Conservation (phyloP, 1,140 invertebrate species). For the Dendrolimus kikuchii region DNA sequence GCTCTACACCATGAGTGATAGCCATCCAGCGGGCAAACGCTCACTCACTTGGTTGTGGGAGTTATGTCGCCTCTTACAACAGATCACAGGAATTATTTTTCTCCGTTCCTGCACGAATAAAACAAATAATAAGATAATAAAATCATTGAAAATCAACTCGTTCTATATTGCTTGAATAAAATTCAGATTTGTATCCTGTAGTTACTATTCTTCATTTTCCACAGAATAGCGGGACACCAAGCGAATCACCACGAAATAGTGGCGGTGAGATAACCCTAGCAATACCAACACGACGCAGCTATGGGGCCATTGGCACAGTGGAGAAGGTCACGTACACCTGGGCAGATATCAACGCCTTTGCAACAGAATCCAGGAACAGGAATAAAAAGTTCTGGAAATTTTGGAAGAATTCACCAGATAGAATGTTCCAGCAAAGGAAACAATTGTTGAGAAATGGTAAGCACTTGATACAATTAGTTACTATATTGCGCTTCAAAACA, state of each 20-base stretch:
- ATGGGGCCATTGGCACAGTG: conserved; percentile 47
- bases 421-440: conserved; percentile 72
- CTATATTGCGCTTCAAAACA: not conserved
- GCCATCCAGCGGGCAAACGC: too few species aligned
- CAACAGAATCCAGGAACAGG: conserved; percentile 52
- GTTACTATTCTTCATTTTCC: conserved; percentile 4
- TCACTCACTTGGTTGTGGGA: too few species aligned
- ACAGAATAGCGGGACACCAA: conserved; percentile 34
- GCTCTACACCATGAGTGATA: too few species aligned
- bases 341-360: conserved; percentile 80
- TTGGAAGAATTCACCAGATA: conserved; percentile 48
- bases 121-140: too few species aligned
- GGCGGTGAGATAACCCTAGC: conserved; percentile 42
- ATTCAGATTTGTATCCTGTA: too few species aligned
- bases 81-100: too few species aligned
- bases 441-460: conserved; percentile 80
- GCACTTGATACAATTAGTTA: conserved; percentile 6
- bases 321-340: conserved; percentile 79
- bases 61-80: too few species aligned
- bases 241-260: conserved; percentile 33
- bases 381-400: conserved; percentile 50
- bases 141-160: too few species aligned
- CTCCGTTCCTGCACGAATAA: too few species aligned
- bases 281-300: conserved; percentile 35
- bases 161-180: too few species aligned